Conservation (phyloP, 2,797 vertebrate species). For the Mastacembelus armatus region DNA sequence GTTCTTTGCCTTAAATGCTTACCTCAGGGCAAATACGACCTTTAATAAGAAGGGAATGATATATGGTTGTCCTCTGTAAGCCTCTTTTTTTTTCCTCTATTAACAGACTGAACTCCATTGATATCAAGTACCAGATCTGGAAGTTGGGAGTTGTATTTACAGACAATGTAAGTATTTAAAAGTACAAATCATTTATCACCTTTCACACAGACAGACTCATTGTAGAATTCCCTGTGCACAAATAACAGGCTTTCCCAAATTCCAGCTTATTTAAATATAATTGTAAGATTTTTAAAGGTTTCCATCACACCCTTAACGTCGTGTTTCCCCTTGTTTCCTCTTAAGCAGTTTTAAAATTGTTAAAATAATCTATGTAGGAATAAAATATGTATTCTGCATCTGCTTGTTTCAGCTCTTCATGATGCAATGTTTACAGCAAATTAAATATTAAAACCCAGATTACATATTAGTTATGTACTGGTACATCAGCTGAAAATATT, state of each 20-base stretch:
- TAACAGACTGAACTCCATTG: conserved; percentile 91
- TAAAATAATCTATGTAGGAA: too few relatives aligned
- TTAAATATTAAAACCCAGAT: too few relatives aligned
- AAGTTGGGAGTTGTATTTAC: conserved; percentile 98
- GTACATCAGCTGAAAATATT: too few relatives aligned
- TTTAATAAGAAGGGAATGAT: not conserved
- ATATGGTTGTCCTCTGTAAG: not conserved
- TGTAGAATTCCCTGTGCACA: too few relatives aligned
- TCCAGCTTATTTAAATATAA: too few relatives aligned
- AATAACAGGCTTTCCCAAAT: too few relatives aligned
- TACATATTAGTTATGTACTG: not conserved
- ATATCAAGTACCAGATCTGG: conserved; percentile 98
- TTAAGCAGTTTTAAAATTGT: not conserved
- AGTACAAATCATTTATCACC: not conserved
- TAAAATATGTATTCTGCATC: too few relatives aligned
- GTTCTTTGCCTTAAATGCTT: not conserved
- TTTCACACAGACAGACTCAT: too few relatives aligned
- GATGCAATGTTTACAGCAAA: too few relatives aligned
- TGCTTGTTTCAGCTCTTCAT: not conserved
- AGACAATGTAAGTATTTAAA: conserved; percentile 89
- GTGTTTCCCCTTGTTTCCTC: not conserved
- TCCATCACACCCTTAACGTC: too few relatives aligned
- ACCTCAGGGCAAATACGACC: not conserved
- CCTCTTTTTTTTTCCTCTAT: conserved; percentile 22
- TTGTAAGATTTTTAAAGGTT: too few relatives aligned